These are phyloP conservation scores for Tachina fera DNA, from an alignment of 2,888 invertebrate genomes.

Conservation along the genomic window DNA sequence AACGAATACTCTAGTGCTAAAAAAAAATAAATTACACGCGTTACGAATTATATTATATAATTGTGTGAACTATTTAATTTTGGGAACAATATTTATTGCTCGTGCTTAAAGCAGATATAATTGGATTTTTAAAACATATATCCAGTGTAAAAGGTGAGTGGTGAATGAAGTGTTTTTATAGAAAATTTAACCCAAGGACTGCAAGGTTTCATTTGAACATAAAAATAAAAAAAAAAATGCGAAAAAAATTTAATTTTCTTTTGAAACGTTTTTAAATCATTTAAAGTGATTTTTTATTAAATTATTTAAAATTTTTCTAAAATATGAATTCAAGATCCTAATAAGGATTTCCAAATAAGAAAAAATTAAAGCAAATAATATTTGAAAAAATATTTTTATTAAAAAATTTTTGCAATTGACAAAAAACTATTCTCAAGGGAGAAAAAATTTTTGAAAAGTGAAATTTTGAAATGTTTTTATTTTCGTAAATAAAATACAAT, in stretches of 20 bases:
- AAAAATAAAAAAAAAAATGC: neutral
- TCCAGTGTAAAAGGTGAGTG: slow-evolving; percentile 70
- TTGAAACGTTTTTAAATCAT: neutral
- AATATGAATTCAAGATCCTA: too few species aligned
- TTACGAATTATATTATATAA: neutral
- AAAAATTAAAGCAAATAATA: too few species aligned
- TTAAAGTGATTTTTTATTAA: too few species aligned
- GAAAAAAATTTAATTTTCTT: neutral
- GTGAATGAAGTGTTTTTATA: neutral
- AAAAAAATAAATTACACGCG: neutral
- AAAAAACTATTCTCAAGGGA: too few species aligned
- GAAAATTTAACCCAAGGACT: slow-evolving; percentile 2
- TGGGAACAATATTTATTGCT: slow-evolving; percentile 16
- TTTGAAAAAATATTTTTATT: too few species aligned
- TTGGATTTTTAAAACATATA: slow-evolving; percentile 61
- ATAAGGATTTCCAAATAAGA: too few species aligned
- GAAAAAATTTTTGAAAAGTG: too few species aligned
- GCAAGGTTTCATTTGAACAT: slow-evolving; percentile 1
- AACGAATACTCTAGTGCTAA: slow-evolving; percentile 35
- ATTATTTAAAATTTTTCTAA: too few species aligned
- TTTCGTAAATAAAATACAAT: too few species aligned
- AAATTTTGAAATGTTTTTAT: too few species aligned
- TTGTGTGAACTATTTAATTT: slow-evolving; percentile 10
- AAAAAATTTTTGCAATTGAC: too few species aligned
- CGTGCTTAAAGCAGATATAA: slow-evolving; percentile 22